A percentile compares a stretch with the other conserved stretches of the same genome.
Conservation (phyloP, 2,113 vertebrate species). For the Rhinogobius similis region DNA sequence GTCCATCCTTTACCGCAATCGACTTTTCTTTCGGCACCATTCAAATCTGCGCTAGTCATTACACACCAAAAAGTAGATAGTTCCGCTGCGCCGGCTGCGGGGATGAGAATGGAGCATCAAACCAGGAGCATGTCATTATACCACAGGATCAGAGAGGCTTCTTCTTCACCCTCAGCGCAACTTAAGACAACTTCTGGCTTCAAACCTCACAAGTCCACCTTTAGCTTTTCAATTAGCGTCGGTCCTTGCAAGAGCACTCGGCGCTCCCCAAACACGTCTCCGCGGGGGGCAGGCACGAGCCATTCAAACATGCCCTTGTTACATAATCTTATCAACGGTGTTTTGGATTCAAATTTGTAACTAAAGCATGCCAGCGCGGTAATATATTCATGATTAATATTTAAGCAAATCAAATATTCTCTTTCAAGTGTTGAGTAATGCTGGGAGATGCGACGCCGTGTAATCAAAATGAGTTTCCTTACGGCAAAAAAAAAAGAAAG, state of each 20-base stretch:
- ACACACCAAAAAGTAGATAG: not conserved
- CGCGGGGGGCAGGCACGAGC: constrained; percentile 9
- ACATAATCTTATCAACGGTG: constrained; percentile 48
- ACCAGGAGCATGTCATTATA: constrained; percentile 49
- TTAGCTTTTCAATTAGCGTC: constrained; percentile 23
- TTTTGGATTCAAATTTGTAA: constrained; percentile 59
- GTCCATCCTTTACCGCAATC: not conserved
- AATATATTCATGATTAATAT: constrained; percentile 78
- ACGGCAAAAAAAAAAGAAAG: constrained; percentile 15
- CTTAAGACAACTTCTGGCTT: constrained; percentile 38
- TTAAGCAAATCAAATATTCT: constrained; percentile 75
- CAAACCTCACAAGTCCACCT: constrained; percentile 40
- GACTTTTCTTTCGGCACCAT: not conserved
- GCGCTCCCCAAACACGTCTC: constrained; percentile 8
- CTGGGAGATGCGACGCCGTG: constrained; percentile 61
- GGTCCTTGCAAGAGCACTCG: constrained; percentile 17
- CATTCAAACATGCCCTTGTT: constrained; percentile 33
- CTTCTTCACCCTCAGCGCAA: constrained; percentile 43
- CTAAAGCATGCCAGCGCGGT: constrained; percentile 46
- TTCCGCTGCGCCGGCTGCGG: constrained; percentile 37
- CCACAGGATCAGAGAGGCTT: constrained; percentile 55
- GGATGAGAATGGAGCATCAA: constrained; percentile 41
- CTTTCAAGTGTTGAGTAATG: constrained; percentile 76
- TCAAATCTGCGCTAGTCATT: not conserved
- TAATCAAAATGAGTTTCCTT: constrained; percentile 70